Evolutionary conservation across 1,140 invertebrate species (phyloP), one percentile per base, ranked within the genome.

Genomic region (Rhopalosiphum maidis): DNA sequence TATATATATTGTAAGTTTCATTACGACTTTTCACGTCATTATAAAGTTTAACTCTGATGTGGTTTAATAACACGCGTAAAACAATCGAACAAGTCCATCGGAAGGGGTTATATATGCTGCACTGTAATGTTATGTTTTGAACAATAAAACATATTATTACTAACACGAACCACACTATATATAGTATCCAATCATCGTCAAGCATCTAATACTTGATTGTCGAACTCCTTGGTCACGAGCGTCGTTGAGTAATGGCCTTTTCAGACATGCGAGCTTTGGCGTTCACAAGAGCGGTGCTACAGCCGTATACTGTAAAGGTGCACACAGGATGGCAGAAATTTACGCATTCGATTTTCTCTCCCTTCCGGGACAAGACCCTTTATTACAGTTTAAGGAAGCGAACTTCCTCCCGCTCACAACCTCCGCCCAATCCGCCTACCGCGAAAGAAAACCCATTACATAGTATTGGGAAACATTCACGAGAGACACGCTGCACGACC

Each of bases 301-400:
- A 3, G 25, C 55, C 25, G 30, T 60, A 25, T 30, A 35, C 41
- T n/a, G 41, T 41, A 90, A 90, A 60, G 55, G 54, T 90, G 2
- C 41, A 4, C n/a, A 30, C 35, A 37, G 11, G 23, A 60, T 30
- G 7, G 54, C 35, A 90, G 37, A 90, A 90, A 90, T 90, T 25
- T 60, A 60, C 88, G 88, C 54, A 60, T 90, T 90, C 88, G 88
- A 90, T 90, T 90, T 90, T 90, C 88, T 90, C 88, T 90, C 88
- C 88, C 88, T 90, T 90, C 54, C 60, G 60, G 60, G 25, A 60
- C 88, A 46, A 90, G 89, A 90, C 89, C 89, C 89, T 90, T 60
- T 90, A 60, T 90, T 90, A 90, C 89, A 90, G 89, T 90, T 90
- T 90, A 68, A 90, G 89, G 54, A 68, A 90, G 55, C 89, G 55